Percentiles rank a stretch among this genome's conserved stretches.
Evolutionary conservation across 2,797 vertebrate genomes (phyloP).

Genomic region (Leptatherina wallacei): DNA sequence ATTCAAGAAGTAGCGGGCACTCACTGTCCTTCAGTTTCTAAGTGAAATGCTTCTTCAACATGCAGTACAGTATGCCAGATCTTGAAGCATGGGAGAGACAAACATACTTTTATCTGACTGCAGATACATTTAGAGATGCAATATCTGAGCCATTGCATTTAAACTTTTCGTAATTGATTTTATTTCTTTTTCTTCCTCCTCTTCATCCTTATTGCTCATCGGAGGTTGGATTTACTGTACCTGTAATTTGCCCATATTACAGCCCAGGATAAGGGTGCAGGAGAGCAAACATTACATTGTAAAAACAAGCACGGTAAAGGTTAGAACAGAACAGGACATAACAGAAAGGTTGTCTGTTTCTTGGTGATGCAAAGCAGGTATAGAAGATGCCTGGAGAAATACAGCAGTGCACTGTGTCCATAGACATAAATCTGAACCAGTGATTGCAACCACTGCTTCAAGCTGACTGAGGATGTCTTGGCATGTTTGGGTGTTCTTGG

Average conservation of each 20-base stretch:
- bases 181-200: not conserved
- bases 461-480: conserved; percentile 26
- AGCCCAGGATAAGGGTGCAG: conserved; percentile 68
- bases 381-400: conserved; percentile 14
- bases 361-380: conserved; percentile 58
- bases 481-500: conserved; percentile 46
- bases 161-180: not conserved
- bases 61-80: no score
- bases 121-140: not conserved
- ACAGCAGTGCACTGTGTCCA: not conserved
- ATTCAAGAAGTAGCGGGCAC: not conserved
- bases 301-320: conserved; percentile 38
- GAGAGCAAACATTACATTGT: conserved; percentile 70
- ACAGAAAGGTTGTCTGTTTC: conserved; percentile 29
- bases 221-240: not conserved
- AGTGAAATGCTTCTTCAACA: not conserved
- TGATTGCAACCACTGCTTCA: conserved; percentile 17
- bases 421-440: conserved; percentile 1
- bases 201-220: conserved; percentile 1
- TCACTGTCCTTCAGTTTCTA: not conserved
- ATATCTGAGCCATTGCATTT: not conserved
- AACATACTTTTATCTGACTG: not conserved
- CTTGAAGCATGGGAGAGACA: not conserved
- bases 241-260: conserved; percentile 51
- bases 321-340: conserved; percentile 39